Evolutionary conservation across 2,113 vertebrate species (phyloP), one percentile per base, ranked within the genome.

Genomic region (Hippocampus zosterae): DNA sequence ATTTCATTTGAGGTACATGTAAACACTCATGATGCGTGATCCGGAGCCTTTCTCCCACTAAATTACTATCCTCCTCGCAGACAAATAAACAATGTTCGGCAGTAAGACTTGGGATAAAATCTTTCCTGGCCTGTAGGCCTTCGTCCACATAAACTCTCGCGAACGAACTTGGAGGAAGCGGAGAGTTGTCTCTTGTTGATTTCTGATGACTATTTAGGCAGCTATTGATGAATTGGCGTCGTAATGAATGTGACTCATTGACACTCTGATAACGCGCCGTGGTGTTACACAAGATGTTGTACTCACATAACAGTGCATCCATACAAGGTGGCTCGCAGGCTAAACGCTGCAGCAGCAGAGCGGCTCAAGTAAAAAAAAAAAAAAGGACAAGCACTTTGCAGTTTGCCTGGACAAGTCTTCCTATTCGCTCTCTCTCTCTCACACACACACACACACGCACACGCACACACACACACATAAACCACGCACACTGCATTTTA

Each of bases 361-460:
- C 68, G 25, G 23, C 64, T 41, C 73, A 76, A 86, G 82, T 82
- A 79, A 88, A 79, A 88, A 90, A 74, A 79, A 88, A 79, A 88
- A 90, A 74, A 85, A 69, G 85, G 85, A 85, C 64, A 73, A 88
- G 85, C 79, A 81, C 81, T 87, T 82, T 81, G 81, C 82, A 85
- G 87, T 91, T 88, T 91, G 91, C 87, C 90, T 89, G 86, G 92
- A 88, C 91, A 91, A 91, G 91, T 85, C 88, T 85, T 80, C 76
- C 57, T 83, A 71, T 84, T 56, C 62, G 69, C 86, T 81, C 81
- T 72, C 81, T 40, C 50, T 13, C 48, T 15, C 55, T 29, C 65
- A 63, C 73, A 74, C 74, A 84, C 85, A 81, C 29, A 33, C 29
- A 5, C 29, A 33, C 29, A 29, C 29, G 3, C 29, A 29, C 29